Base-by-base conservation (phyloP, 2,797 vertebrate genomes). In the Propithecus perrieri region DNA sequence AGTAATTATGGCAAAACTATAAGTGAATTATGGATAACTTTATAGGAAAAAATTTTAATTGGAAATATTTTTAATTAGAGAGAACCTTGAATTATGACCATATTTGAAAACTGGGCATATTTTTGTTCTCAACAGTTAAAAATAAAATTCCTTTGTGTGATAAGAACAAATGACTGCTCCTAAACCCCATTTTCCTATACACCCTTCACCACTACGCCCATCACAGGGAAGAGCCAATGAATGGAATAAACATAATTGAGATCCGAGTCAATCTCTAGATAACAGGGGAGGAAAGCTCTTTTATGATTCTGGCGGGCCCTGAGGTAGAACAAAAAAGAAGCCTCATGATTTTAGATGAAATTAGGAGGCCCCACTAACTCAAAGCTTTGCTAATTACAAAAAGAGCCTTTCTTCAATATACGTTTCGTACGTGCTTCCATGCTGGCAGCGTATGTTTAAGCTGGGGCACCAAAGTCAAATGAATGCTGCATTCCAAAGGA, bases 41-140 rank as follows among this genome's bases (percentile, higher is more conserved):
- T 84, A 84, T 53, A 81, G 17, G 15, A 67, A 86, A 85, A n/a
- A 12, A 43, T 86, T 76, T 84, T 69, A 91, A 80, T 57, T 53
- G 26, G 20, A 81, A 76, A 65, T 43, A 61, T 55, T 48, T 79
- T 74, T 48, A 81, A 85, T 87, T 94, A 80, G 4, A 33, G 43
- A 84, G 74, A 85, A 59, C 1, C 5, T 80, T 89, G 76, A 95
- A 35, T 8, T 85, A 24, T 48, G 63, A 79, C 30, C 10, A 33
- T 79, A 72, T 24, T 94, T 46, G 10, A 92, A 3, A 69, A 69
- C 1, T 50, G 15, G 41, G 6, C 10, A 35, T 79, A 35, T 35
- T 85, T 96, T 96, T 93, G 20, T 57, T 79, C 57, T 93, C 17
- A 84, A 4, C 5, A 18, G 33, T 72, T 95, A 35, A 94, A 94